phyloP scores from a whole-genome alignment of 1,140 invertebrate species.

The Zaprionus inermis region DNA sequence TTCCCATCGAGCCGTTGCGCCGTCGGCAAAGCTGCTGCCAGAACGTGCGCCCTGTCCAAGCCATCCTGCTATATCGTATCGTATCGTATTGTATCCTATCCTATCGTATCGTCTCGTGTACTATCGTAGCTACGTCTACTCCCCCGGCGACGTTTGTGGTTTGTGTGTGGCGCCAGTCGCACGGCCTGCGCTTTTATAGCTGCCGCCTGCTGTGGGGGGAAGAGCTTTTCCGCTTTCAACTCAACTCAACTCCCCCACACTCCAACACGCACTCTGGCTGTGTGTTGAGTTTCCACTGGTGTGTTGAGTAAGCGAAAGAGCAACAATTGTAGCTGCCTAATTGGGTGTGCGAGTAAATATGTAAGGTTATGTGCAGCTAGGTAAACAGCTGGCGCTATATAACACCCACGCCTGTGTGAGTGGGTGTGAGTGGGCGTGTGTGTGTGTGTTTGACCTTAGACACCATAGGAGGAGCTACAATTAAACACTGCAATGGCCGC shows the following conservation, averaged over 20 bases:
- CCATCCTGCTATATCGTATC: slow-evolving; percentile 45
- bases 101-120: not conserved
- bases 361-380: slow-evolving; percentile 51
- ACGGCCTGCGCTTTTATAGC: slow-evolving; percentile 66
- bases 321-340: slow-evolving; percentile 81
- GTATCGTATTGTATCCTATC: slow-evolving; percentile 3
- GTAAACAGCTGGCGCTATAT: slow-evolving; percentile 59
- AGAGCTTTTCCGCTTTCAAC: slow-evolving; percentile 46
- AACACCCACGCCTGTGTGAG: not conserved
- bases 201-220: slow-evolving; percentile 44
- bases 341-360: slow-evolving; percentile 66
- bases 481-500: slow-evolving; percentile 63
- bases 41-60: slow-evolving; percentile 59
- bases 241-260: slow-evolving; percentile 23
- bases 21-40: slow-evolving; percentile 73
- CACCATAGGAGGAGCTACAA: slow-evolving; percentile 67
- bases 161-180: slow-evolving; percentile 73
- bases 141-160: slow-evolving; percentile 58
- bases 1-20: slow-evolving; percentile 30
- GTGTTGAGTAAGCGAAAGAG: slow-evolving; percentile 63
- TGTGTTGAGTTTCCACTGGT: slow-evolving; percentile 64
- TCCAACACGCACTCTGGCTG: slow-evolving; percentile 8
- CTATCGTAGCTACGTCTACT: slow-evolving; percentile 23
- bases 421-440: slow-evolving; percentile 2
- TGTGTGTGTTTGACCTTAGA: slow-evolving; percentile 54